Evolutionary conservation across 2,797 vertebrate species (phyloP), one percentile per base, ranked within the genome.

Genomic region (Lycodopsis pacificus): DNA sequence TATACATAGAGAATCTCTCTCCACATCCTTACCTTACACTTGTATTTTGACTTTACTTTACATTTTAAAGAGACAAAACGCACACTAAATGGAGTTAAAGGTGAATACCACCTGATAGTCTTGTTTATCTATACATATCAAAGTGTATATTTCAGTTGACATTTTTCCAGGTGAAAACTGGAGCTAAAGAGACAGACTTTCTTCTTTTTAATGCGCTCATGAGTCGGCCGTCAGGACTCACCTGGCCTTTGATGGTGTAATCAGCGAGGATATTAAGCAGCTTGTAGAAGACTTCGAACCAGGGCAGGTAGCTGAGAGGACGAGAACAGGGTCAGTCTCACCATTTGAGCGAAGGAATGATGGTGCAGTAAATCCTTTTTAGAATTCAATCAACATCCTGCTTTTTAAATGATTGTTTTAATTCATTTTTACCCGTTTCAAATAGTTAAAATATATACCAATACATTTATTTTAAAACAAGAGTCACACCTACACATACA

Each of bases 261-360:
- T 99, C 97, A 77, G 97, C 97, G 56, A 99, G 93, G 90, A 99
- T 95, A 90, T 98, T 99, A 61, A 99, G 96, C 48, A 99, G 94
- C 79, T 98, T 99, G 93, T 99, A 99, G 93, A 99, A 99, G 67
- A 99, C 97, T 92, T 99, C 98, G 83, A 99, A 99, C 98, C 98
- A 99, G 0, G 98, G 98, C 67, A 99, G 95, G 93, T 99, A 99
- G 94, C 98, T 99, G 82, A 9, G 77, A 92, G 64, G 78, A 86
- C 36, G 17, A 80, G 36, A 20, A 9, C 34, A 20, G 15, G 13
- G 15, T 40, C n/a, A 53, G 51, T 5, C n/a, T 19, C 17, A 61
- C 22, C 12, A 8, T 22, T 30, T 20, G 6, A 14, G 59, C 15
- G 7, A 34, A 12, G 36, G 5, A 61, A n/a, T 15, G 12, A 9